Conservation (phyloP, 1,140 invertebrate species). For the Listronotus oregonensis region DNA sequence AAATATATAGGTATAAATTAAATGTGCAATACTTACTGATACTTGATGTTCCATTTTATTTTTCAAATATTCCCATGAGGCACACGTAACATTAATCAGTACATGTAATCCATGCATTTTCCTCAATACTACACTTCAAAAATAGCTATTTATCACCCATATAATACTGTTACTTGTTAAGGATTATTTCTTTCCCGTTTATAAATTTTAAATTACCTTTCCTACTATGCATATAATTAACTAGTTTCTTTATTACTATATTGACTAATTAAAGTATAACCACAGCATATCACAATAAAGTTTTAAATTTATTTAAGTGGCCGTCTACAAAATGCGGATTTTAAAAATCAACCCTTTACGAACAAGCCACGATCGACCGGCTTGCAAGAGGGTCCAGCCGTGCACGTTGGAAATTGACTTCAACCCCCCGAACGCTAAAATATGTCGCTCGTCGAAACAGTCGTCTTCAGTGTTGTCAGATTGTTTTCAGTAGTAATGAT, state of each 20-base stretch:
- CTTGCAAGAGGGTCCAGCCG: not conserved
- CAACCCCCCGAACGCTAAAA: no score
- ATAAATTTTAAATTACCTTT: not conserved
- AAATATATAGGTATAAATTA: not conserved
- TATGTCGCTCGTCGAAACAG: no score
- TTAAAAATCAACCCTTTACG: not conserved
- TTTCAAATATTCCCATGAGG: constrained; percentile 20
- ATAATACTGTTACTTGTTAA: not conserved
- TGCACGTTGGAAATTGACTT: no score
- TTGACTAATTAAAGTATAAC: no score
- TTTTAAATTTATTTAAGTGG: not conserved
- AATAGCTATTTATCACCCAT: not conserved
- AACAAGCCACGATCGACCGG: constrained; percentile 6
- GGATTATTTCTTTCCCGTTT: not conserved
- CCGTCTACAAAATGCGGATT: not conserved
- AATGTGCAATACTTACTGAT: constrained; percentile 12
- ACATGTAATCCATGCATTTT: constrained; percentile 16
- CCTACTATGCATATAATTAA: no score
- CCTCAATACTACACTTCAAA: not conserved
- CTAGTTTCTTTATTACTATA: no score
- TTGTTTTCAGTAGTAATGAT: no score
- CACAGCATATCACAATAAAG: no score
- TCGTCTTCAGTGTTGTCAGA: no score
- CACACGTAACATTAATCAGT: constrained; percentile 17
- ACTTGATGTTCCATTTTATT: constrained; percentile 19